Base-by-base conservation (phyloP, 2,113 vertebrate genomes). In the Haplotaxodon microlepis region DNA sequence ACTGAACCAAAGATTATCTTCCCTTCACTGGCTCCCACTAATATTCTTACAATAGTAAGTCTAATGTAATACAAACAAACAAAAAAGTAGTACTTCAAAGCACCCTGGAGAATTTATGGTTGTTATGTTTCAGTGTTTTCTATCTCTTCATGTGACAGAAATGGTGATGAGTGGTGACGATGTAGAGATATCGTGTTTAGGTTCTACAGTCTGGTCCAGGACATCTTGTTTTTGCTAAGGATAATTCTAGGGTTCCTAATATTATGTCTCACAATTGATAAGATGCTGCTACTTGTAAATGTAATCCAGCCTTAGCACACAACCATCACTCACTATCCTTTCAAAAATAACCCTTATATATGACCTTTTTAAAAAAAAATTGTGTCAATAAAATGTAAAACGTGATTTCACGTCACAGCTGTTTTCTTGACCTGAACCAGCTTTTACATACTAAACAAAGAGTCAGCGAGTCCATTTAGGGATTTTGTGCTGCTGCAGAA, bases 21-120 rank as follows among this genome's bases (percentile, higher is more conserved):
- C 16, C 9, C 24, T 50, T 50, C 16, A 50, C 6, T 47, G 42
- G 24, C 24, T 76, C 24, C 24, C 27, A 78, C 6, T 50, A 31
- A 78, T 78, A 78, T 50, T 78, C 38, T 50, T 76, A 73, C 69
- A 76, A 76, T 19, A 50, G 42, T 50, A 7, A 31, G 24, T 11
- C 71, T 31, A 10, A 31, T 76, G 17, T 47, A 42, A 71, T 42
- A 45, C 61, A n/a, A 76, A 47, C 21, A 47, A 47, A 76, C 21
- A 45, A 45, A 42, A 45, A 27, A 76, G 9, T 47, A 47, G 42
- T 76, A 47, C 4, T 47, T 73, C 24, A 47, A 19, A 76, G 40
- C 24, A 47, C 0, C 40, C 7, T 76, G 71, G 71, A 31, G 4
- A 50, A 76, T 11, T 47, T 9, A 42, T 24, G n/a, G 66, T 42